Evolutionary conservation across 2,797 vertebrate species (phyloP), one percentile per base, ranked within the genome.

Genomic region (Myiotriccus ornatus): DNA sequence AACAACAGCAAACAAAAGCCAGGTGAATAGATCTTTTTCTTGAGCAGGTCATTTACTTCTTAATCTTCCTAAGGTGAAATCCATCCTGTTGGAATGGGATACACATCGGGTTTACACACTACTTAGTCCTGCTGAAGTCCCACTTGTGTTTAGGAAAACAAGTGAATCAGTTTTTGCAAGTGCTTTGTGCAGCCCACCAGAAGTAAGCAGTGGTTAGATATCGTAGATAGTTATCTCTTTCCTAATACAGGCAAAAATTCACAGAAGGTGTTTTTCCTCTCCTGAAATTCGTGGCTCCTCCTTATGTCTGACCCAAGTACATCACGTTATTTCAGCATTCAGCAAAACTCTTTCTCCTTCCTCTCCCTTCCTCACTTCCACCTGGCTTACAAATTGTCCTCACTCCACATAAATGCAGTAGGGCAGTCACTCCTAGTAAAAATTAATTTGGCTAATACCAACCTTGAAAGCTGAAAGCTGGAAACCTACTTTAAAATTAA

Each of bases 101-200:
- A 23, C 27, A 27, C 17, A 19, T 70, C n/a, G 43, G 23, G 7
- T 6, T 19, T 57, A 21, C 37, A 76, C 0, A 0, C 14, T 69
- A 25, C 10, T n/a, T 37, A 62, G 35, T 50, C n/a, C 34, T 27
- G 8, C 34, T 41, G 23, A 65, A 65, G 13, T 46, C 7, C 25
- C 28, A 22, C 7, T 63, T 71, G 24, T 46, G 7, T 74, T 55
- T 50, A 47, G 35, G 60, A 80, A 44, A 18, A 3, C 27, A 59
- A 49, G 6, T 47, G 24, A 57, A 34, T 59, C 18, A 35, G 9
- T 15, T 86, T 30, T 71, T n/a, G 27, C 37, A 60, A 2, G 30
- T 4, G 28, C 28, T 10, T 30, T 52, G 50, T 19, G 28, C 28
- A 52, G 25, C 27, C 50, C 27, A 52, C 17, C 50, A 52, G 50